A percentile compares a stretch with the other conserved stretches of the same genome.
These are phyloP conservation scores for Brachyhypopomus occidentalis DNA, from an alignment of 2,113 vertebrate species.

Conservation along the genomic window DNA sequence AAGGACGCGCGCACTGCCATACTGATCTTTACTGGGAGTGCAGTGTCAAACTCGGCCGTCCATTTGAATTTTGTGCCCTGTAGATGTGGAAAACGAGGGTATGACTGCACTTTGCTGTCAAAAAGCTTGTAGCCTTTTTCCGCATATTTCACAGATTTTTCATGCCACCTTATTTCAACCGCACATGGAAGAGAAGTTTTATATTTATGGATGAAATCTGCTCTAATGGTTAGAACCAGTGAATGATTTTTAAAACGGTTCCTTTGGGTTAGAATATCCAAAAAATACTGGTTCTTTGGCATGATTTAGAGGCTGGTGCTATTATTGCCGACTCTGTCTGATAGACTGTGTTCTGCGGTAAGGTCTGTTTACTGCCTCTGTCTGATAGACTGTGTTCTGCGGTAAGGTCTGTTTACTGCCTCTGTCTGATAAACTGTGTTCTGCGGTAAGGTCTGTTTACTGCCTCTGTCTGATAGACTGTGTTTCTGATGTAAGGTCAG, in stretches of 20 bases:
- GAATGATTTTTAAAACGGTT: neutral
- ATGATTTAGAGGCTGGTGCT: neutral
- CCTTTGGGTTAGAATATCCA: neutral
- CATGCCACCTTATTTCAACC: neutral
- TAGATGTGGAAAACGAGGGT: constrained; percentile 13
- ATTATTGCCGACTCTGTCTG: constrained; percentile 4
- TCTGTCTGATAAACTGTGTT: no score
- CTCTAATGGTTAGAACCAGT: neutral
- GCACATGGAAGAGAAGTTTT: neutral
- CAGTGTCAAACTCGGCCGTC: constrained; percentile 27
- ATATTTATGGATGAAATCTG: neutral
- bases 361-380: neutral
- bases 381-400: constrained; percentile 15
- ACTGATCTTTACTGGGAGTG: constrained; percentile 13
- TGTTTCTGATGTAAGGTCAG: neutral
- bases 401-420: no score
- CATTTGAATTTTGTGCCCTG: constrained; percentile 27
- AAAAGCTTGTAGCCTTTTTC: constrained; percentile 4
- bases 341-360: neutral
- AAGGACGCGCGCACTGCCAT: neutral
- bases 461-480: constrained; percentile 14
- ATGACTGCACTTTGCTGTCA: neutral
- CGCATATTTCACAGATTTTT: neutral
- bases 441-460: neutral
- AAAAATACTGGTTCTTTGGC: neutral